Evolutionary conservation across 2,113 vertebrate species (phyloP), one percentile per base, ranked within the genome.

Genomic region (Odobenus rosmarus): DNA sequence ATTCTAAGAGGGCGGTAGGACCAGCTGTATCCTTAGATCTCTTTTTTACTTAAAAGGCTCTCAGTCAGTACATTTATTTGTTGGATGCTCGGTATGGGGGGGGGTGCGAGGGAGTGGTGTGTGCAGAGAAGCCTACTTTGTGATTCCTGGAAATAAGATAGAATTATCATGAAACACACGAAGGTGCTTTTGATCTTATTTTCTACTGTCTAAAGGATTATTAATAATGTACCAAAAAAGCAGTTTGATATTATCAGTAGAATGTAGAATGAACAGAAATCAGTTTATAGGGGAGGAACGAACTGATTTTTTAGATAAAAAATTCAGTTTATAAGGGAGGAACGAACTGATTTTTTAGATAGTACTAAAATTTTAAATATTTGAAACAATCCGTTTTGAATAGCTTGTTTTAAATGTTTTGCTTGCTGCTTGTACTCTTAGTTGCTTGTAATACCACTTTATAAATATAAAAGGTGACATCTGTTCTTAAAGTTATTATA

Each of bases 361-460:
- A 49, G 10, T 90, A 67, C 49, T 55, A 76, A 77, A 59, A 67
- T 69, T 36, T 82, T 91, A 71, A 90, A 31, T 93, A 95, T 39
- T 88, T 93, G 53, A 79, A 90, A 96, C 95, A 71, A 31, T 64
- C 31, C 76, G 11, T 79, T 96, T 90, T 74, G 51, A 87, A 53
- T 84, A 64, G n/a, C 28, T 82, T 86, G 51, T 69, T 81, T 85
- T 74, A 91, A 94, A 21, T 59, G 18, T 33, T 86, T 94, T 82
- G 42, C 15, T 71, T 88, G 82, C 15, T 77, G 31, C 46, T 24
- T 86, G 9, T 33, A 24, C 46, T 33, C 42, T 74, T 28, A 76
- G 33, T 93, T 91, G 46, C 57, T 10, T 81, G 0, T 71, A 28
- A 81, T 39, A n/a, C 33, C 23, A 71, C 13, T 71, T 95, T 36